These are phyloP conservation scores for Chaetodon trifasciatus DNA, from an alignment of 2,797 vertebrate species.

Conservation along the genomic window DNA sequence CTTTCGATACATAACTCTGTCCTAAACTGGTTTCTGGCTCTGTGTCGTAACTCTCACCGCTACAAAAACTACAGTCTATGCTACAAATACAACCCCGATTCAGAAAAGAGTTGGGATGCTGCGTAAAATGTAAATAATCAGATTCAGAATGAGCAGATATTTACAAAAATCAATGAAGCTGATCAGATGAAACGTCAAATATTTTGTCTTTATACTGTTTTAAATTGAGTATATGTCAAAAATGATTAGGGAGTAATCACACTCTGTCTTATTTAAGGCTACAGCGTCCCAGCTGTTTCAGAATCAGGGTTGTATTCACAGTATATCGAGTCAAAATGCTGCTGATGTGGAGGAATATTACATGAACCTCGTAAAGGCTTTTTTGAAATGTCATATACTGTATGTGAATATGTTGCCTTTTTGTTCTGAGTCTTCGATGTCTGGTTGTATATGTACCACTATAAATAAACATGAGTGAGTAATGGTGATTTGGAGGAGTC, in stretches of 20 bases:
- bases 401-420: conserved; percentile 53
- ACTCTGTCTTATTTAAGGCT: too few relatives aligned
- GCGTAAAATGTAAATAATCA: too few relatives aligned
- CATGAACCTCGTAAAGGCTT: conserved; percentile 1
- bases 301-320: too few relatives aligned
- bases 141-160: too few relatives aligned
- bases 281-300: too few relatives aligned
- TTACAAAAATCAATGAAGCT: too few relatives aligned
- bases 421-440: conserved; percentile 46
- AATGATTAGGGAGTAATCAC: too few relatives aligned
- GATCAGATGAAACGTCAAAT: too few relatives aligned
- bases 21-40: background rate
- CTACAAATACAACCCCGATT: background rate
- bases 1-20: background rate
- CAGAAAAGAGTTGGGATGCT: too few relatives aligned
- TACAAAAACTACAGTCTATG: conserved; percentile 23
- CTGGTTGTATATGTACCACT: conserved; percentile 52
- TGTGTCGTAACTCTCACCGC: conserved; percentile 13
- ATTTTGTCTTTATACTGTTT: too few relatives aligned
- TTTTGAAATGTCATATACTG: conserved; percentile 31
- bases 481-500: background rate
- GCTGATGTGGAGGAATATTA: conserved; percentile 29
- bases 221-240: too few relatives aligned
- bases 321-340: conserved; percentile 26
- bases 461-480: conserved; percentile 75